Conservation (phyloP, 2,797 vertebrate species). For the Danio aesculapii region DNA sequence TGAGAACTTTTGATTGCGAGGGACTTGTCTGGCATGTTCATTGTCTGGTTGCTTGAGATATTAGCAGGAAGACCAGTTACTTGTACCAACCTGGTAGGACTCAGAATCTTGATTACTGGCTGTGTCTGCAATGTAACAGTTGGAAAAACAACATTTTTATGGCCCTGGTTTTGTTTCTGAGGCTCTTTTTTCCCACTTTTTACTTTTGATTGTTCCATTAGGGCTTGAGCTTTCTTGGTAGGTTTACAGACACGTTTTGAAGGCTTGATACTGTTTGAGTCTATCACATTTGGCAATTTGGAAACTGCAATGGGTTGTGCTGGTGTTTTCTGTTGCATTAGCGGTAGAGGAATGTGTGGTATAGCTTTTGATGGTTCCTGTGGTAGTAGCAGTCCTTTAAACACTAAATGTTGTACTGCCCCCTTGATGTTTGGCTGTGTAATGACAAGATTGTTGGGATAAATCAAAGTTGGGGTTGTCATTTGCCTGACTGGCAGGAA, state of each 20-base stretch:
- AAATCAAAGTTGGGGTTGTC: conserved; percentile 61
- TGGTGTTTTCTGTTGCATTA: conserved; percentile 9
- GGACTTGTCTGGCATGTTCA: not conserved
- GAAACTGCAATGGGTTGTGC: conserved; percentile 18
- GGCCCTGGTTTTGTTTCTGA: conserved; percentile 4
- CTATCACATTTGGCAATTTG: conserved; percentile 2
- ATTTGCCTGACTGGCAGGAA: not conserved
- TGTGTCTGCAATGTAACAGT: not conserved
- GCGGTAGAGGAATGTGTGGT: not conserved
- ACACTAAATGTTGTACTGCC: conserved; percentile 13
- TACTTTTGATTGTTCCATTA: conserved; percentile 28
- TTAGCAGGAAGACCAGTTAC: conserved; percentile 48
- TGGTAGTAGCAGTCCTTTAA: not conserved
- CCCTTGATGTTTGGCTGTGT: conserved; percentile 45
- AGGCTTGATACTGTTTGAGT: conserved; percentile 42
- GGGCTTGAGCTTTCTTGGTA: conserved; percentile 61
- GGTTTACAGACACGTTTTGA: conserved; percentile 56
- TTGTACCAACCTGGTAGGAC: conserved; percentile 72
- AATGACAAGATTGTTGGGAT: conserved; percentile 69
- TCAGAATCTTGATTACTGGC: conserved; percentile 79
- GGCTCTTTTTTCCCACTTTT: conserved; percentile 34
- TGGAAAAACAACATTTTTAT: not conserved
- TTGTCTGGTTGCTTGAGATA: not conserved
- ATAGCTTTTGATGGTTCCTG: conserved; percentile 5
- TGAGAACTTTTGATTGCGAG: not conserved